Evolutionary conservation across 2,797 vertebrate species (phyloP), one percentile per base, ranked within the genome.

Genomic region (Channallabes apus): DNA sequence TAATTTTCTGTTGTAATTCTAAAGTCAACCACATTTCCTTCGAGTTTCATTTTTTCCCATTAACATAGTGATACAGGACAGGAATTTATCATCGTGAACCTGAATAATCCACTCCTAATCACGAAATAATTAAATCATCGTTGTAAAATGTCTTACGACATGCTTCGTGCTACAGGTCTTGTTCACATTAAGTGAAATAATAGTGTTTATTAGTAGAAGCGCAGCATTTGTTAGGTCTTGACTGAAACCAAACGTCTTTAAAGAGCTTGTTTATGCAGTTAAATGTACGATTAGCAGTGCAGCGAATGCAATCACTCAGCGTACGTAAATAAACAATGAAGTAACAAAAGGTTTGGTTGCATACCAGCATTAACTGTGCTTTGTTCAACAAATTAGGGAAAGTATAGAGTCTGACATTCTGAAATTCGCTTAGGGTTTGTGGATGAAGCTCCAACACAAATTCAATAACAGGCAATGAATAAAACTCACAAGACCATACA

Each of bases 221-320:
- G 92, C 93, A 86, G 90, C 89, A 91, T 92, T 93, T 94, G 93
- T 94, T 93, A 93, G 91, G 93, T 94, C 88, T 89, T 91, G 90
- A 93, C 92, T 93, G 92, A 94, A 94, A 90, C 93, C 93, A 95
- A 94, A 93, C 94, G 93, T 93, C 94, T 93, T 92, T 89, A 93
- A 92, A 93, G 62, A 65, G 88, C 92, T 93, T 93, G 92, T 92
- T 94, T 92, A 94, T 92, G 91, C 89, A 92, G 90, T 89, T 91
- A 94, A 85, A 85, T 90, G 92, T 11, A 90, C 92, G 91, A 91
- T 89, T 92, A 92, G 91, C 91, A 82, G 90, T 86, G 88, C 92
- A 86, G 67, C 89, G 92, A 90, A 92, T 93, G 90, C 93, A 93
- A 92, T 92, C 90, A 94, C 93, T 92, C 89, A 81, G 91, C 89